phyloP scores from a whole-genome alignment of 2,113 vertebrate species.

The Megaceryle torquata region DNA sequence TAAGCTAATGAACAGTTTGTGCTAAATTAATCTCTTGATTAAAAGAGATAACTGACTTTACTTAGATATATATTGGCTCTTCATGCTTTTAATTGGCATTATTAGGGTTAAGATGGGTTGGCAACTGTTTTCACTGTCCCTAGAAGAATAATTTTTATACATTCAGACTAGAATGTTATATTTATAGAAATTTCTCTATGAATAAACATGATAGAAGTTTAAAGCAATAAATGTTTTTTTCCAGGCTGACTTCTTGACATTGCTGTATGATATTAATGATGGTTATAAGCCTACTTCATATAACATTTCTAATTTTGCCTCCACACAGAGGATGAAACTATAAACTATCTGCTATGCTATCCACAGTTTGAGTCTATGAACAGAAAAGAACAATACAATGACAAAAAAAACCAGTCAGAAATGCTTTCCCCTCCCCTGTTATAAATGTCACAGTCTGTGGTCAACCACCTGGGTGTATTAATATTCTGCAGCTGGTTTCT shows the following conservation, averaged over 20 bases:
- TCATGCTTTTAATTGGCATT: neutral
- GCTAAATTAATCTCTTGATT: neutral
- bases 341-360: neutral
- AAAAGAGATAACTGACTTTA: neutral
- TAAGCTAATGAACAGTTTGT: neutral
- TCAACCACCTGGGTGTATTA: neutral
- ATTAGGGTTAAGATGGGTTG: neutral
- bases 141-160: neutral
- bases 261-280: neutral
- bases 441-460: neutral
- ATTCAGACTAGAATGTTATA: neutral
- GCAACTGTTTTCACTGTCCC: neutral
- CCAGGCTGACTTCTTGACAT: neutral
- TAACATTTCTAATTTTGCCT: neutral
- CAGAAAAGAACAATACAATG: neutral
- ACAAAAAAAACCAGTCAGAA: accelerated
- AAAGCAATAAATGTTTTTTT: neutral
- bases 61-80: neutral
- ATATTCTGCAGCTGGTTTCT: neutral
- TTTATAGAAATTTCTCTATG: neutral
- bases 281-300: neutral
- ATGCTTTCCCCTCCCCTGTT: neutral
- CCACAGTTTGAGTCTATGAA: neutral
- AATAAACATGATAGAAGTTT: neutral
- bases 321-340: neutral